These are phyloP conservation scores for Drosophila quinaria DNA, from an alignment of 2,888 invertebrate genomes.

Conservation along the genomic window DNA sequence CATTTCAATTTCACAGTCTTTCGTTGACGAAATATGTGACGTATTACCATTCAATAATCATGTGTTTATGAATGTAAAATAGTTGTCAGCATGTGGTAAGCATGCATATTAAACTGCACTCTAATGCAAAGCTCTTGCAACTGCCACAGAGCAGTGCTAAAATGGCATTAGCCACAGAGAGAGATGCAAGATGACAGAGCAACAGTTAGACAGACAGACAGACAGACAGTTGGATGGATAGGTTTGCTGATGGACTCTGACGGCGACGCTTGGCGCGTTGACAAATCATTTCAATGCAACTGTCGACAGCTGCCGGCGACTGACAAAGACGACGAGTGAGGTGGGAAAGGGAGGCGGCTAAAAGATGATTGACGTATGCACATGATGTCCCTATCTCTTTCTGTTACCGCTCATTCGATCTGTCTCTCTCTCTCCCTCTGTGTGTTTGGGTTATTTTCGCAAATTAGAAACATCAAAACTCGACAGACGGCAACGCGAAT, in stretches of 20 bases:
- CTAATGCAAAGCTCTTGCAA: slow-evolving; percentile 33
- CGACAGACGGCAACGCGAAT: slow-evolving; percentile 17
- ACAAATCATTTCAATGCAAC: slow-evolving; percentile 72
- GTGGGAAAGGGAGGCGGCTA: not conserved
- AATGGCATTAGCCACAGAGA: slow-evolving; percentile 60
- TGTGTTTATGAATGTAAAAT: slow-evolving; percentile 10
- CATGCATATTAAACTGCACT: slow-evolving; percentile 18
- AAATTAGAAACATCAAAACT: slow-evolving; percentile 66
- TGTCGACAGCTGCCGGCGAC: slow-evolving; percentile 55
- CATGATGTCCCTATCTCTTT: slow-evolving; percentile 29
- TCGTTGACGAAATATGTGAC: not conserved
- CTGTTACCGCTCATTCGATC: not conserved
- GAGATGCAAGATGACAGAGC: slow-evolving; percentile 18
- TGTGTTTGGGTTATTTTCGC: slow-evolving; percentile 9
- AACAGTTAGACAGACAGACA: slow-evolving; percentile 21
- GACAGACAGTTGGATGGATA: slow-evolving; percentile 42
- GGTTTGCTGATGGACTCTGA: slow-evolving; percentile 62
- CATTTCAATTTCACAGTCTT: not conserved
- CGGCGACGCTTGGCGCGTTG: slow-evolving; percentile 59
- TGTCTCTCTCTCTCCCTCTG: not conserved
- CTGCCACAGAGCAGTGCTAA: slow-evolving; percentile 41
- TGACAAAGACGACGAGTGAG: slow-evolving; percentile 25
- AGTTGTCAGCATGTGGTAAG: slow-evolving; percentile 12
- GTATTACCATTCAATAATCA: slow-evolving; percentile 11
- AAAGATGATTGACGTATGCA: slow-evolving; percentile 65